Evolutionary conservation across 2,797 vertebrate species (phyloP).

Genomic region (Coilia nasus): DNA sequence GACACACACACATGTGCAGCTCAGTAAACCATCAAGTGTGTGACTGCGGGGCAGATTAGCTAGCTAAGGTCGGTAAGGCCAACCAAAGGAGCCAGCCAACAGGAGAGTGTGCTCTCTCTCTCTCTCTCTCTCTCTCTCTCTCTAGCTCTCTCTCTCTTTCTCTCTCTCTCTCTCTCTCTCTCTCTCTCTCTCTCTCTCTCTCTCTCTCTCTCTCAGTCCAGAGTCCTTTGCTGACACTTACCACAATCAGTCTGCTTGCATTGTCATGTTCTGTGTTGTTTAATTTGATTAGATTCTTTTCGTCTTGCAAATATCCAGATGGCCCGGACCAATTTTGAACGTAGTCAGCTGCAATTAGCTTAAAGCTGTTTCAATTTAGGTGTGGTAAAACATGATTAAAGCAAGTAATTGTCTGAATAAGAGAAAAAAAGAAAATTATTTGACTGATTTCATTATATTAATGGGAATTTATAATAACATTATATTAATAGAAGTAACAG

Average conservation of each 20-base stretch:
- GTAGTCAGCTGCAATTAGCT: constrained; percentile 11
- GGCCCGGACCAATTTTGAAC: constrained; percentile 2
- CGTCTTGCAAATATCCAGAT: constrained; percentile 10
- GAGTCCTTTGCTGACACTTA: background rate
- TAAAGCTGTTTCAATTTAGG: constrained; percentile 6
- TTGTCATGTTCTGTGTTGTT: background rate
- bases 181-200: too few relatives aligned
- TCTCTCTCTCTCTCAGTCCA: background rate
- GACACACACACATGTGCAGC: constrained; percentile 40
- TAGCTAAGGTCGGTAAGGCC: background rate
- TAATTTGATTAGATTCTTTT: background rate
- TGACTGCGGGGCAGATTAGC: constrained; percentile 12
- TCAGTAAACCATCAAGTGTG: constrained; percentile 44
- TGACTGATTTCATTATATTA: constrained; percentile 2
- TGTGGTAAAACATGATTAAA: constrained; percentile 21
- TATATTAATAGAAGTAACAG: background rate
- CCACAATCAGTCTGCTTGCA: background rate
- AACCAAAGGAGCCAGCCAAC: background rate
- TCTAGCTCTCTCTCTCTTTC: too few relatives aligned
- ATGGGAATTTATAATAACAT: background rate
- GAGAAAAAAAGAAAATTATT: background rate
- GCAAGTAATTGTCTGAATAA: constrained; percentile 22
- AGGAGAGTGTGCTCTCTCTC: background rate
- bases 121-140: background rate
- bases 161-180: too few relatives aligned